A percentile compares a stretch with the other conserved stretches of the same genome.
phyloP scores from a whole-genome alignment of 1,140 invertebrate species.

The Dendrolimus punctatus region DNA sequence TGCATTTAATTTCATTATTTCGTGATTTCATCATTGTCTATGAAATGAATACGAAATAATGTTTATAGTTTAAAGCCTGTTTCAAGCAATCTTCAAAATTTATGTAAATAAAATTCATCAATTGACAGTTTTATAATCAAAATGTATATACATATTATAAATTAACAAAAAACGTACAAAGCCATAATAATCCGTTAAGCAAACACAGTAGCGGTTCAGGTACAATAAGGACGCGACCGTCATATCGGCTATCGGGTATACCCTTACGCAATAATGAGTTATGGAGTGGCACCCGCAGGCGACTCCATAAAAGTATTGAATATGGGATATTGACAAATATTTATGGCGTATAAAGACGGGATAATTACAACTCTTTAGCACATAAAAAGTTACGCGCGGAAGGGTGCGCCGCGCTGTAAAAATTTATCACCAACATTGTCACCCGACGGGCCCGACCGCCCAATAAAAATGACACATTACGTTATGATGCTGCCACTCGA shows the following conservation, averaged over 20 bases:
- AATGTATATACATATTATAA: too few species aligned
- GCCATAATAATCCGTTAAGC: conserved; percentile 1
- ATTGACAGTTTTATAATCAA: too few species aligned
- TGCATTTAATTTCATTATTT: too few species aligned
- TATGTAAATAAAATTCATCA: too few species aligned
- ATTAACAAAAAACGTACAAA: not conserved
- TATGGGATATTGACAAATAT: conserved; percentile 68
- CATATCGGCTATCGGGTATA: conserved; percentile 32
- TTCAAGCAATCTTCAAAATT: too few species aligned
- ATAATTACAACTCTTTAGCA: conserved; percentile 70
- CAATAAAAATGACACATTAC: conserved; percentile 28
- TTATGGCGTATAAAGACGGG: conserved; percentile 67
- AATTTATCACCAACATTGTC: conserved; percentile 53
- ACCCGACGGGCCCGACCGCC: conserved; percentile 27
- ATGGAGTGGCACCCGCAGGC: conserved; percentile 50
- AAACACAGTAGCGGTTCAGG: conserved; percentile 6
- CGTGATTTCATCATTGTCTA: too few species aligned
- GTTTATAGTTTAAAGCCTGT: too few species aligned
- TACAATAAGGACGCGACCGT: conserved; percentile 32
- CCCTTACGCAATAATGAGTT: conserved; percentile 57
- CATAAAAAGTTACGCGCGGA: conserved; percentile 58
- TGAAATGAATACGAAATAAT: too few species aligned
- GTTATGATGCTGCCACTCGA: not conserved
- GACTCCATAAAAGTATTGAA: conserved; percentile 63
- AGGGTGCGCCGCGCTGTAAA: conserved; percentile 51